These are phyloP conservation scores for Mesopsocus fuscifrons DNA, from an alignment of 2,888 invertebrate genomes.

Conservation along the genomic window DNA sequence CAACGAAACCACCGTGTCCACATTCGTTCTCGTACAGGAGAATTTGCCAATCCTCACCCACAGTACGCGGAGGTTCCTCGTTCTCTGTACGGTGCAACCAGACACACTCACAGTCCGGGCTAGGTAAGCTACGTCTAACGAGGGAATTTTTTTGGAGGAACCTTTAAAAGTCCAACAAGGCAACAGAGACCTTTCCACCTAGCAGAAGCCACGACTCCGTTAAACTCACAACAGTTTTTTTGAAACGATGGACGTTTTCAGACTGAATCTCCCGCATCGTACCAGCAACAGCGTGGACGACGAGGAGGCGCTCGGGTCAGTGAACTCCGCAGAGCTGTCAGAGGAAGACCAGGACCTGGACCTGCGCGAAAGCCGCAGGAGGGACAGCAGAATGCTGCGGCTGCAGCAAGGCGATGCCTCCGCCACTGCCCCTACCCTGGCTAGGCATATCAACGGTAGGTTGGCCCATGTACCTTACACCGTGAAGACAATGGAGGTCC, in stretches of 20 bases:
- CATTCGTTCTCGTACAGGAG: conserved; percentile 66
- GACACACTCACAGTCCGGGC: conserved; percentile 66
- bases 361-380: not conserved
- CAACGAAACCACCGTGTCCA: conserved; percentile 60
- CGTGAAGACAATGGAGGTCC: too few relatives aligned
- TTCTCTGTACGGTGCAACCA: conserved; percentile 63
- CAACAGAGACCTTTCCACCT: too few relatives aligned
- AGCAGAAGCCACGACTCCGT: too few relatives aligned
- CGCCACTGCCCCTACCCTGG: not conserved
- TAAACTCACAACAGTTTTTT: too few relatives aligned
- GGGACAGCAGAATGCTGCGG: not conserved
- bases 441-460: too few relatives aligned
- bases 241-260: too few relatives aligned
- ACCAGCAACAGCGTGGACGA: not conserved
- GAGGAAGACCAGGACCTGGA: too few relatives aligned
- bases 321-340: not conserved
- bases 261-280: not conserved
- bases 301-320: not conserved
- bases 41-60: conserved; percentile 66
- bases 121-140: conserved; percentile 28
- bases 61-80: conserved; percentile 58
- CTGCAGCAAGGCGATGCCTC: too few relatives aligned
- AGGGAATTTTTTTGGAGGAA: too few relatives aligned
- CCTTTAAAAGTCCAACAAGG: too few relatives aligned
- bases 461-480: too few relatives aligned